phyloP scores from a whole-genome alignment of 2,888 invertebrate genomes.

The Campaea margaritaria region DNA sequence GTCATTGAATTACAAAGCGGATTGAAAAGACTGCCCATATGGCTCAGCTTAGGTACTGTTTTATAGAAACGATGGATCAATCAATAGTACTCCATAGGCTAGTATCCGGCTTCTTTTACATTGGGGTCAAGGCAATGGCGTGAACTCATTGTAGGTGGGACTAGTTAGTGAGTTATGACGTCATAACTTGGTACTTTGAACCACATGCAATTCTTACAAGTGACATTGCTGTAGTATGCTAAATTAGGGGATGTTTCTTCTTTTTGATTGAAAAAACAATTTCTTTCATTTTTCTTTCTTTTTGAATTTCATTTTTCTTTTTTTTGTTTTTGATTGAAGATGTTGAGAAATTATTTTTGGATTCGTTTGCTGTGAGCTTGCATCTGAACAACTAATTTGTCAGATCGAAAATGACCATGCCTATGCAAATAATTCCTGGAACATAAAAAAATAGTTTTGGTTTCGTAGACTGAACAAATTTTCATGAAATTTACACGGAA shows the following conservation, averaged over 20 bases:
- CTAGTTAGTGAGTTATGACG: background rate
- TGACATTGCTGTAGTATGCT: slow-evolving; percentile 12
- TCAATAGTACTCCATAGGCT: slow-evolving; percentile 6
- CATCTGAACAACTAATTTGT: no score
- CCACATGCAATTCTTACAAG: background rate
- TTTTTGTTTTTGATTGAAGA: no score
- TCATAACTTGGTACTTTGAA: slow-evolving; percentile 10
- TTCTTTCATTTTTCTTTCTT: no score
- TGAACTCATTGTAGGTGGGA: slow-evolving; percentile 5
- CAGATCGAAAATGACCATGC: no score
- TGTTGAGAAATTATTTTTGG: no score
- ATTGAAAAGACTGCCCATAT: background rate
- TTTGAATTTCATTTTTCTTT: no score
- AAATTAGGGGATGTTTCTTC: slow-evolving; percentile 19
- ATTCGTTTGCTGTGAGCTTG: no score
- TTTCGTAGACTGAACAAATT: no score
- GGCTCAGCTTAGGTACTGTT: slow-evolving; percentile 8
- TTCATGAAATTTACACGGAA: no score
- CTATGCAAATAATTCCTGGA: no score
- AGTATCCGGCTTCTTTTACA: slow-evolving; percentile 29
- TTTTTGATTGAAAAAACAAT: slow-evolving; percentile 15
- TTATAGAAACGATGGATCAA: slow-evolving; percentile 7
- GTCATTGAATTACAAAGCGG: no score
- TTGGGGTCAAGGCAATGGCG: slow-evolving; percentile 24
- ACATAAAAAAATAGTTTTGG: no score